Conservation (phyloP, 92 coral and sea anemone genomes). For the Bergia sp. region DNA sequence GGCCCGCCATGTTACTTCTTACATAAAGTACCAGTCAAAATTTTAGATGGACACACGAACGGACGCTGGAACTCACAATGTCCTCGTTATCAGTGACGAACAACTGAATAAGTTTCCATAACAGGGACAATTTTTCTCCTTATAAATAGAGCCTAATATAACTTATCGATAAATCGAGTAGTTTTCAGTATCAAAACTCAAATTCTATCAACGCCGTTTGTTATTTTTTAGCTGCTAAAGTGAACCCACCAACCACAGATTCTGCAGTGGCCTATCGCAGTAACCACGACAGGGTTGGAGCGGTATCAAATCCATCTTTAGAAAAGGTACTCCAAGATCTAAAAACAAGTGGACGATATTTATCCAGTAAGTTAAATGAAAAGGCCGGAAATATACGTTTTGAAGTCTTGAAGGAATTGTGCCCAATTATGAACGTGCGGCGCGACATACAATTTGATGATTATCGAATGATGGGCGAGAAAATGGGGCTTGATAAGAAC, state of each 20-base stretch:
- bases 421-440: neutral
- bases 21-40: too few relatives aligned
- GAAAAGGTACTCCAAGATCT: neutral
- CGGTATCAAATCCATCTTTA: neutral
- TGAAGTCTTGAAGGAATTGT: neutral
- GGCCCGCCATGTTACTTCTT: too few relatives aligned
- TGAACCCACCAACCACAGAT: neutral
- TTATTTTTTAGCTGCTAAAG: neutral
- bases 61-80: too few relatives aligned
- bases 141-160: neutral
- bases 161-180: neutral
- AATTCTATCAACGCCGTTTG: neutral
- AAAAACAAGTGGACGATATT: neutral
- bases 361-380: neutral
- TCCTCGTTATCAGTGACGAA: too few relatives aligned
- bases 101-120: too few relatives aligned
- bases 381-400: neutral
- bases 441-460: neutral
- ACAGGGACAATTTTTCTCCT: too few relatives aligned
- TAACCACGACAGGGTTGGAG: neutral
- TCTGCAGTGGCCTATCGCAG: neutral
- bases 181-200: neutral
- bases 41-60: too few relatives aligned
- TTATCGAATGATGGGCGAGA: conserved; percentile 35
- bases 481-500: conserved; percentile 1